A percentile compares a stretch with the other conserved stretches of the same genome.
phyloP scores from a whole-genome alignment of 2,888 invertebrate species.

The Lacanobia wlatinum region DNA sequence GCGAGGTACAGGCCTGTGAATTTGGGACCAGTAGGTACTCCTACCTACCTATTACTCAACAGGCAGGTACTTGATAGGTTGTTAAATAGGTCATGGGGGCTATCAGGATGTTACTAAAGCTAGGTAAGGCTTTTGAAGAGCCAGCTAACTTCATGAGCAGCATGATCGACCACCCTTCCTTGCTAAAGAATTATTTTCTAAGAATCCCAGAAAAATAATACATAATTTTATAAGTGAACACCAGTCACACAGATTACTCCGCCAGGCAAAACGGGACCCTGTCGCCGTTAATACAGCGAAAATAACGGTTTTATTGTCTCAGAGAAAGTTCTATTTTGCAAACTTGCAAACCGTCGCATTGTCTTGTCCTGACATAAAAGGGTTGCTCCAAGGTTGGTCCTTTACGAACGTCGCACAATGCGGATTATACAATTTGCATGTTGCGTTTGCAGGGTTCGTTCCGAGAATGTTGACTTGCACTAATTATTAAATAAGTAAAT shows the following conservation, averaged over 20 bases:
- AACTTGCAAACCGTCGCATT: conserved; percentile 47
- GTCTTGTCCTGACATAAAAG: conserved; percentile 49
- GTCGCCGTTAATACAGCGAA: conserved; percentile 26
- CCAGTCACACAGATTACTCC: conserved; percentile 2
- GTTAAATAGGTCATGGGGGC: too few species aligned
- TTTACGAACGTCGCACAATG: conserved; percentile 43
- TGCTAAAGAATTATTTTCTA: too few species aligned
- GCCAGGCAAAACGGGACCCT: conserved; percentile 1
- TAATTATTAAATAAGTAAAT: conserved; percentile 23
- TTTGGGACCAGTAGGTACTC: too few species aligned
- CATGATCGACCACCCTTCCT: too few species aligned
- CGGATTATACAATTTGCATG: conserved; percentile 67
- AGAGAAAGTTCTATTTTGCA: conserved; percentile 58
- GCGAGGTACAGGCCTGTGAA: too few species aligned
- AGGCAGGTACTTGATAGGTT: too few species aligned
- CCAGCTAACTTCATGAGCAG: too few species aligned
- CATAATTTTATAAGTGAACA: background rate
- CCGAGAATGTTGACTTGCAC: conserved; percentile 42
- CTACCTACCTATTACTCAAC: too few species aligned
- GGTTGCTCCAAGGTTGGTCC: conserved; percentile 42
- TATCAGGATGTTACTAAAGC: too few species aligned
- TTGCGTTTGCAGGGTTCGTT: conserved; percentile 14
- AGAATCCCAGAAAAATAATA: background rate
- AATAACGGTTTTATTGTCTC: conserved; percentile 58
- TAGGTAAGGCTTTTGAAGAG: too few species aligned